Base-by-base conservation (phyloP, 2,113 vertebrate genomes). In the Ornithorhynchus anatinus region DNA sequence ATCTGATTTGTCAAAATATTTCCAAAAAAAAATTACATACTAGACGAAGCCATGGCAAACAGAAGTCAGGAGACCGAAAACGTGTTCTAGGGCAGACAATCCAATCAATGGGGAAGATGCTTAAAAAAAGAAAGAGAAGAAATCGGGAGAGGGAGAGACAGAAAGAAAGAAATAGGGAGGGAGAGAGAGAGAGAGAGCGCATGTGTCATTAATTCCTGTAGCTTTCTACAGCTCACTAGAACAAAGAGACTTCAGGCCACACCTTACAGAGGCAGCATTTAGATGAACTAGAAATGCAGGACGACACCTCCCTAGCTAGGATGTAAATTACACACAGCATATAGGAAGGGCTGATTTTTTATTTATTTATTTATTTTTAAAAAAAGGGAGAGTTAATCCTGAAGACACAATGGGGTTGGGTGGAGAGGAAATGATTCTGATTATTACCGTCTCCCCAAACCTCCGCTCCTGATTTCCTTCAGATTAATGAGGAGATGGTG, bases 41-140 rank as follows among this genome's bases (percentile, higher is more conserved):
- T 90, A 88, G 92, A 94, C 86, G 93, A 93, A 81, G 93, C 93
- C 93, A 94, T 94, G 89, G 63, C 69, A 84, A 77, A 75, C 7
- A 77, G 78, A 81, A 81, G 84, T 80, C 56, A 77, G 75, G 80
- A 82, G 75, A 66, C 42, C 62, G 85, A 71, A 61, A 59, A 75
- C 79, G 33, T 69, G 72, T 32, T 40, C 82, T 85, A 74, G n/a
- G n/a, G n/a, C n/a, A n/a, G 50, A 77, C 72, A 79, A 81, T 84
- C 81, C 83, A 80, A 69, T 27, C 72, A 75, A 67, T 52, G 74
- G 69, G 65, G 37, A 67, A 72, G 72, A 45, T 52, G 72, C 86
- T 87, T 82, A 61, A 85, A 87, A 80, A 58, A 81, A 79, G 68
- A 57, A 81, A 47, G 63, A 64, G 48, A 62, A 76, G n/a, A n/a